Evolutionary conservation across 2,888 invertebrate species (phyloP), one percentile per base, ranked within the genome.

Genomic region (Merodon equestris): DNA sequence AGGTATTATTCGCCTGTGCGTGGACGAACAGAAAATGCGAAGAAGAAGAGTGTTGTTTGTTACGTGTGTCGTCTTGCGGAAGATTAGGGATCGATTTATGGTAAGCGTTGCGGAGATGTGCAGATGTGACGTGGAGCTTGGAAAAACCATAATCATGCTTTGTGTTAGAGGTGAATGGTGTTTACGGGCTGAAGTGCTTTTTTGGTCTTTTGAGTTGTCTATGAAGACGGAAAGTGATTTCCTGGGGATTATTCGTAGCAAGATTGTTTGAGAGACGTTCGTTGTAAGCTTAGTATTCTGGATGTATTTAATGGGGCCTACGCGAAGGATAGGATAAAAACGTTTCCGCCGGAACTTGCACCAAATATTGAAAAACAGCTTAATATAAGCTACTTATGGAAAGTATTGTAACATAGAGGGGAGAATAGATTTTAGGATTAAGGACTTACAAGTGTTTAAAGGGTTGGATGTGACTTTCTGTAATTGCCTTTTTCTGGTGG

Each of bases 31-130:
- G 27, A 7, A 27, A 27, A 27, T 27, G 38, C 42, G 15, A 44
- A 58, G 44, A 72, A 7, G n/a, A n/a, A n/a, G n/a, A n/a, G n/a
- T n/a, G n/a, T n/a, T 27, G 61, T 44, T 71, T 60, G 77, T 73
- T 79, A 79, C 44, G 47, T 42, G 66, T 67, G 27, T 27, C 7
- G 27, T 45, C 34, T 14, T 12, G 38, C 48, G 14, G 50, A 79
- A 74, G 79, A 79, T 79, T 79, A 70, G 54, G 68, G 79, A 79
- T 79, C 79, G 74, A 74, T 79, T 79, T 79, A 79, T 79, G 79
- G 40, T 63, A 50, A 38, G 50, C 3, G 7, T 15, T 17, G 38
- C 58, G 53, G 64, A 53, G 45, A 68, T 45, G 57, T 64, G 51
- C 53, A 60, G 44, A 68, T 53, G 64, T 12, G 18, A 40, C 40